phyloP scores from a whole-genome alignment of 2,888 invertebrate genomes.

The Allophyes oxyacanthae region DNA sequence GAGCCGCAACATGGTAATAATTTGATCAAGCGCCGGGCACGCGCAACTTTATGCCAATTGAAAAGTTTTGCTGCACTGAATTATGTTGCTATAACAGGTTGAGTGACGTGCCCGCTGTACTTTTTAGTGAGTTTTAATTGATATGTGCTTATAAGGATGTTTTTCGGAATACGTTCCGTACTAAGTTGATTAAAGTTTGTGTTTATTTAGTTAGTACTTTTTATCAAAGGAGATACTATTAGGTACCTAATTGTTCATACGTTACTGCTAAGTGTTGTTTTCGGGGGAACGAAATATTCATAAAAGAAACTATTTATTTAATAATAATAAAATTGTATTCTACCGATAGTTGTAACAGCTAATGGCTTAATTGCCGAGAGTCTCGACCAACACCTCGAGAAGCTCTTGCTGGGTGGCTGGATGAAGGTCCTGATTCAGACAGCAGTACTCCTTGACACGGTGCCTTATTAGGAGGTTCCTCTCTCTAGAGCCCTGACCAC shows the following conservation, averaged over 20 bases:
- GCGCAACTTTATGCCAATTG: conserved; percentile 81
- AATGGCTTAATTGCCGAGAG: no score
- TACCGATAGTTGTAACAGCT: no score
- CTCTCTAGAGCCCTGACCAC: no score
- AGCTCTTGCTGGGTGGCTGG: no score
- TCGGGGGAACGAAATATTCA: no score
- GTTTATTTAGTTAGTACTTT: conserved; percentile 6
- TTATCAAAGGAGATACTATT: background rate
- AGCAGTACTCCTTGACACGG: no score
- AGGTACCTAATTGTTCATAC: conserved; percentile 1
- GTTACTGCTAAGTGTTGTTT: no score
- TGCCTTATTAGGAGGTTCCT: no score
- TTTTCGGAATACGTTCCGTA: conserved; percentile 23
- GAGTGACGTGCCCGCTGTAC: conserved; percentile 63
- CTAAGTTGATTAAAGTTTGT: conserved; percentile 38
- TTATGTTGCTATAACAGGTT: conserved; percentile 63
- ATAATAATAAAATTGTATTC: no score
- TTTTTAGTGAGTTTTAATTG: conserved; percentile 61
- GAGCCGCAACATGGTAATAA: conserved; percentile 85
- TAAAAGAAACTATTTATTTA: no score
- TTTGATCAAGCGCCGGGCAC: conserved; percentile 83
- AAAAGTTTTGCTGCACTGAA: conserved; percentile 80
- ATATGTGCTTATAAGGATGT: conserved; percentile 44
- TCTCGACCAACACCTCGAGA: no score
- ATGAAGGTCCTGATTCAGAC: no score